Evolutionary conservation across 1,140 invertebrate genomes (phyloP), one percentile per base, ranked within the genome.

Genomic region (Periplaneta americana): DNA sequence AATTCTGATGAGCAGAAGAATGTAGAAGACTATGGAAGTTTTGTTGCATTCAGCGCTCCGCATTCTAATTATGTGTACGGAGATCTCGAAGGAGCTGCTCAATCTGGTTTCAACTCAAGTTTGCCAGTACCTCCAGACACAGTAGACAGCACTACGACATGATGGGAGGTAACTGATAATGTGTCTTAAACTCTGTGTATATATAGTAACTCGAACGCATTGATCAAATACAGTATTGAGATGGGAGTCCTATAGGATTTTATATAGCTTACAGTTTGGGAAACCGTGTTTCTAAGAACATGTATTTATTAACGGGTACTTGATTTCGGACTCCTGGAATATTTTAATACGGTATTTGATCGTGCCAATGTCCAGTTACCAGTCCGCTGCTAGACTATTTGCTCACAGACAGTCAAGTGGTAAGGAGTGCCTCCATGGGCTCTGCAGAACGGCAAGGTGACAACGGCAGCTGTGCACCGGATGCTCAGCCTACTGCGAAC

Each of bases 61-160:
- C 75, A 77, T 22, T 77, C 75, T 77, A 77, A 36, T 77, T 77
- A 77, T 33, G 75, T 77, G 75, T 77, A 77, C 33, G 75, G 75
- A 10, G 75, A 77, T 77, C 22, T 36, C 8, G 6, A n/a, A 34
- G n/a, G 8, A 6, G 35, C 75, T 34, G 35, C 31, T 77, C 8
- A 77, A 18, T 18, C 31, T 4, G 33, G 3, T 36, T 5, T 36
- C 75, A 77, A 34, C 75, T 66, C 48, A 28, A 66, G 48, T 13
- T n/a, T n/a, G 22, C 48, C n/a, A n/a, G 48, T 66, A n/a, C 22
- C 6, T 66, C 28, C 48, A 5, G 48, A 9, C 2, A 2, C 48
- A n/a, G 22, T 28, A 66, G 22, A n/a, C 48, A 66, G 11, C 22
- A n/a, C 48, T 66, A n/a, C 22, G 8, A 66, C 48, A 28, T 66